phyloP scores from a whole-genome alignment of 2,113 vertebrate genomes.

The Tragelaphus buxtoni region DNA sequence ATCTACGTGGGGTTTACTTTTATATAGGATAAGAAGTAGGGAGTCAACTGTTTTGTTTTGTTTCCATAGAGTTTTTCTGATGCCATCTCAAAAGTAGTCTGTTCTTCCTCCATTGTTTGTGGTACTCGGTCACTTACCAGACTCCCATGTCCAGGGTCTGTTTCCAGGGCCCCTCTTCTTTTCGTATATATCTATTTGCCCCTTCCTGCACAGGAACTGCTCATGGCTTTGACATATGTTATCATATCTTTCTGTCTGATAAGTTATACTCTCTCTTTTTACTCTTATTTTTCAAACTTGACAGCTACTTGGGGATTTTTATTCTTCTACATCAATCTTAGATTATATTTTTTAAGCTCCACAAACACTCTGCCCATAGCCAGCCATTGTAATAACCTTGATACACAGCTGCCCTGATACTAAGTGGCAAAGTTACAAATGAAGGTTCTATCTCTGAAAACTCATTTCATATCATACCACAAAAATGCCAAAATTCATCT shows the following conservation, averaged over 20 bases:
- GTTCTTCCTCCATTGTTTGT: not conserved
- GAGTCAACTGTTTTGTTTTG: not conserved
- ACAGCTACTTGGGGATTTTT: not conserved
- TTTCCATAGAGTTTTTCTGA: not conserved
- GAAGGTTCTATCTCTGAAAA: not conserved
- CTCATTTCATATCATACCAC: not conserved
- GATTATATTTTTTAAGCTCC: not conserved
- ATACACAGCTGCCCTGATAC: not conserved
- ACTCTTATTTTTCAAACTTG: not conserved
- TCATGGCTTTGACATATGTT: not conserved
- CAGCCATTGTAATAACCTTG: not conserved
- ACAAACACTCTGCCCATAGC: not conserved
- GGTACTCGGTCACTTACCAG: fast-evolving
- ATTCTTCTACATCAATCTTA: not conserved
- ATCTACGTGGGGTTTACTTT: not conserved
- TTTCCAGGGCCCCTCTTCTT: not conserved
- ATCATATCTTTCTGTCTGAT: not conserved
- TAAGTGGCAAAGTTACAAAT: not conserved
- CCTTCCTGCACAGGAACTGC: not conserved
- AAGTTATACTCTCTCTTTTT: not conserved
- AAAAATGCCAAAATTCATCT: not conserved
- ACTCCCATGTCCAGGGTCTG: fast-evolving
- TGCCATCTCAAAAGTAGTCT: not conserved
- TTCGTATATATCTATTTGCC: not conserved
- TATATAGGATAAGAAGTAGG: not conserved